These are phyloP conservation scores for Chloroceryle inda DNA, from an alignment of 2,797 vertebrate species.

Conservation along the genomic window DNA sequence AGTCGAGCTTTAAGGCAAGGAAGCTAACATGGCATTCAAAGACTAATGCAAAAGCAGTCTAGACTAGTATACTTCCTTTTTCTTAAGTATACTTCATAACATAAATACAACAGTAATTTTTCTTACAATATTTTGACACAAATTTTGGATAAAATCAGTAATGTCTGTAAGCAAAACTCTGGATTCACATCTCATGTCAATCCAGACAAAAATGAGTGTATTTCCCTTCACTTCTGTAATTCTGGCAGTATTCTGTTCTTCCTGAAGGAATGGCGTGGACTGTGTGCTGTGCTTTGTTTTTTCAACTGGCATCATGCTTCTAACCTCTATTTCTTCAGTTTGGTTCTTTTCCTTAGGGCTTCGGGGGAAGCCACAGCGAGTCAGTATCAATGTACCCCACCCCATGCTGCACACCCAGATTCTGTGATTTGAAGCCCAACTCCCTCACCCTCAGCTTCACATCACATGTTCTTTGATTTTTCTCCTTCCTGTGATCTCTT, in stretches of 20 bases:
- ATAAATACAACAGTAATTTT: not conserved
- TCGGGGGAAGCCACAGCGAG: not conserved
- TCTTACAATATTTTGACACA: not conserved
- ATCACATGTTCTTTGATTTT: not conserved
- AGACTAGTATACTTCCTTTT: not conserved
- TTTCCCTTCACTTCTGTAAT: not conserved
- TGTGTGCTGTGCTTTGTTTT: not conserved
- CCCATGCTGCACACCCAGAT: not conserved
- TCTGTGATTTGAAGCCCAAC: not conserved
- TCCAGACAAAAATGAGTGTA: not conserved
- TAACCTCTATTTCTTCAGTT: not conserved
- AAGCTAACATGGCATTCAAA: not conserved
- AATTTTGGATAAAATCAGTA: not conserved
- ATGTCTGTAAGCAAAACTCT: not conserved
- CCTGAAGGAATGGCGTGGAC: not conserved
- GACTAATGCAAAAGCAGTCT: not conserved
- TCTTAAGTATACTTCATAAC: not conserved
- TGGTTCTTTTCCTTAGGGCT: not conserved
- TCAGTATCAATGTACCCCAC: not conserved
- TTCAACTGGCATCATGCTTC: rapidly evolving
- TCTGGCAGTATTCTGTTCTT: not conserved
- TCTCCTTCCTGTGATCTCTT: not conserved
- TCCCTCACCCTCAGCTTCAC: not conserved
- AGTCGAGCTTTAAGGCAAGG: not conserved
- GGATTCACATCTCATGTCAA: not conserved